A percentile compares a stretch with the other conserved stretches of the same genome.
phyloP scores from a whole-genome alignment of 1,140 invertebrate species.

The Mercenaria mercenaria region DNA sequence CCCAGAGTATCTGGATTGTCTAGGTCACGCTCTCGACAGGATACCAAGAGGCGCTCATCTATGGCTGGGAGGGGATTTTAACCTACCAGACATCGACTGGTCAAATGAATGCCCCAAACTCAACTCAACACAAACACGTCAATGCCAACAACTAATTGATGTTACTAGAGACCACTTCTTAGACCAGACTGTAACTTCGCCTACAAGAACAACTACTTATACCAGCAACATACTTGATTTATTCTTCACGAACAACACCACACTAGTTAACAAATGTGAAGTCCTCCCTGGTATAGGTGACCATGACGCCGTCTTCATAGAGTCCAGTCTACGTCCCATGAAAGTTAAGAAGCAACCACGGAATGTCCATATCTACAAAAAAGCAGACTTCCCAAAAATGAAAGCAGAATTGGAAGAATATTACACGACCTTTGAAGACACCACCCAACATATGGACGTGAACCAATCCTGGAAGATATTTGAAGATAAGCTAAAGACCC shows the following conservation, averaged over 20 bases:
- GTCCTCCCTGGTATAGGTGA: not conserved
- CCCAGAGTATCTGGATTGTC: not conserved
- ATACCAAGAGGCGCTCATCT: not conserved
- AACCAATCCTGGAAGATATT: not conserved
- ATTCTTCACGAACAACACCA: not conserved
- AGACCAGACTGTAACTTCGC: not conserved
- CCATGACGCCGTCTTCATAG: constrained; percentile 10
- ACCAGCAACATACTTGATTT: not conserved
- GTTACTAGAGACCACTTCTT: too few species aligned
- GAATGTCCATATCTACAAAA: not conserved
- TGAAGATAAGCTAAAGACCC: not conserved
- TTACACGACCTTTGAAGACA: not conserved
- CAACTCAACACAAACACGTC: not conserved
- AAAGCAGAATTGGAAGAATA: not conserved
- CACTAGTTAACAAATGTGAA: constrained; percentile 18
- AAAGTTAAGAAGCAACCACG: not conserved
- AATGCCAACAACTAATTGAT: too few species aligned
- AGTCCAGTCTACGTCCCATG: not conserved
- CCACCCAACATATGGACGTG: not conserved
- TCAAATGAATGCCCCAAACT: not conserved
- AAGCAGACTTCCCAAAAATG: not conserved
- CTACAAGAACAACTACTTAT: too few species aligned
- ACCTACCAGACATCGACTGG: constrained; percentile 35
- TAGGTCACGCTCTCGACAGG: not conserved
- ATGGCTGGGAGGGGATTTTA: constrained; percentile 22